Evolutionary conservation across 2,113 vertebrate species (phyloP), one percentile per base, ranked within the genome.

Genomic region (Gnathonemus longibarbis): DNA sequence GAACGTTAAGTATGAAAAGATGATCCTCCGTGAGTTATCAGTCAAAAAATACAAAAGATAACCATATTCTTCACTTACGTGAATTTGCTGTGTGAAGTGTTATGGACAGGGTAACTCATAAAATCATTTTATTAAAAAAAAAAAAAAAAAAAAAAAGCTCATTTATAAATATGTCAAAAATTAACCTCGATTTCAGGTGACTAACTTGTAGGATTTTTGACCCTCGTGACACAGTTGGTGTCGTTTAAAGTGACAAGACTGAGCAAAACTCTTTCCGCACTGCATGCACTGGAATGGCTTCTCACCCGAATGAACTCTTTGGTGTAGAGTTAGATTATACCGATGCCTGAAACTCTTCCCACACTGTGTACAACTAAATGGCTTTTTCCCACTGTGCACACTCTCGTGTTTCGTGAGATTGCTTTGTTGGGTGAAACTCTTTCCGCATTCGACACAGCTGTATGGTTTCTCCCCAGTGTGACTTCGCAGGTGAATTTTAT

Each of bases 131-230:
- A 24, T 42, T 27, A 11, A 66, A 66, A 66, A 66, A 66, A 50
- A 35, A 66, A 66, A 50, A 35, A 35, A 35, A 35, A 39, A 39
- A 31, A 31, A 39, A 42, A 42, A 88, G 42, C 2, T 49, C 9
- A 85, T 13, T n/a, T 85, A 74, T 66, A 62, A 70, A 46, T n/a
- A 74, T 31, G 45, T 74, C 27, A 21, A 49, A 45, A 19, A 27
- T 88, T 5, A 42, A 46, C 45, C 93, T 58, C 87, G 86, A 21
- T 94, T 95, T 93, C 92, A 96, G 0, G 93, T 48, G 5, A 52
- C 92, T 91, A 94, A 96, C 90, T 92, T 74, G 90, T 93, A 95
- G 19, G 93, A 87, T 89, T 94, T 94, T 90, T 95, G 94, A 3
- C 92, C 92, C 0, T 92, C 8, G 49, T 92, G 91, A 24, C 92